Evolutionary conservation across 2,113 vertebrate genomes (phyloP).

Genomic region (Tachycineta bicolor): DNA sequence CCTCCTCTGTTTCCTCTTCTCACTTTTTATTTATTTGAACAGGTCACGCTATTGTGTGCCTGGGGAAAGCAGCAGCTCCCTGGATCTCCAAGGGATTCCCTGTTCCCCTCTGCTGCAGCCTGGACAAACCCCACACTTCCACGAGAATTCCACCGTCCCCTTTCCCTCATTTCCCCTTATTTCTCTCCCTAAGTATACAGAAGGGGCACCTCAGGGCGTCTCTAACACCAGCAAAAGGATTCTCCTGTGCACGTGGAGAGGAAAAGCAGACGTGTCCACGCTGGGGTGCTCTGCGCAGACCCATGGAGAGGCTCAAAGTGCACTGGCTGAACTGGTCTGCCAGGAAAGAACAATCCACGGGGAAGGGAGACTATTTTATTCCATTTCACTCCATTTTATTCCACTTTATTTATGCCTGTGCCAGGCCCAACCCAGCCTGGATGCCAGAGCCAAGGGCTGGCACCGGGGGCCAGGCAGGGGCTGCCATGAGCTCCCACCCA

Average conservation of each 20-base stretch:
- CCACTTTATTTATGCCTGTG: not conserved
- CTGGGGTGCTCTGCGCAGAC: not conserved
- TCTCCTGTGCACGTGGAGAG: not conserved
- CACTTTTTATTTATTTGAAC: not conserved
- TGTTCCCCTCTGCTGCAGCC: not conserved
- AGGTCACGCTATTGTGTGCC: not conserved
- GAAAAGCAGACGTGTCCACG: fast-evolving
- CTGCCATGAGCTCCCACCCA: not conserved
- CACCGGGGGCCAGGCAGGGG: not conserved
- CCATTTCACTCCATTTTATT: not conserved
- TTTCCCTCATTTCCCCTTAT: not conserved
- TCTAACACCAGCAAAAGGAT: not conserved
- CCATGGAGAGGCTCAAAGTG: fast-evolving
- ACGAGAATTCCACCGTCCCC: fast-evolving
- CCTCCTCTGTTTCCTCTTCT: not conserved
- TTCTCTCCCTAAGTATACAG: not conserved
- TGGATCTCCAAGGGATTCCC: not conserved
- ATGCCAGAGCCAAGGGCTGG: not conserved
- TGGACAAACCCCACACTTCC: not conserved
- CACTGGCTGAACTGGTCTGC: not conserved
- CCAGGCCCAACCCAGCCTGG: not conserved
- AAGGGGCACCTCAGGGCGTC: not conserved
- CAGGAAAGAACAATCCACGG: not conserved
- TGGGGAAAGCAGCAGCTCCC: not conserved
- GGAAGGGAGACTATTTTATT: not conserved